Evolutionary conservation across 2,888 invertebrate species (phyloP).

Genomic region (Phortica okadai): DNA sequence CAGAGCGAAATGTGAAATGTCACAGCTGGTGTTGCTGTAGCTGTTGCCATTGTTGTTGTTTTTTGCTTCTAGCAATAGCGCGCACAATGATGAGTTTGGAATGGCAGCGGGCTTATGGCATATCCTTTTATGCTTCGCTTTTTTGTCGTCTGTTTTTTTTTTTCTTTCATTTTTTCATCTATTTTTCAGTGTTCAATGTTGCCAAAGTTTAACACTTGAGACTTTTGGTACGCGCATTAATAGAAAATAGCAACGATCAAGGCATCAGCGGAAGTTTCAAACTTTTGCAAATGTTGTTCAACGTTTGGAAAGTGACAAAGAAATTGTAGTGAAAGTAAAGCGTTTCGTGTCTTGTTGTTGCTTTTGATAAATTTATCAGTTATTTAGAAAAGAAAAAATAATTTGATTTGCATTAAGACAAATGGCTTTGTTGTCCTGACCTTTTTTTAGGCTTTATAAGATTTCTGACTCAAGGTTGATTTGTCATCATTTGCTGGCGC

Average conservation of each 20-base stretch:
- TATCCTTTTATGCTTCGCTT: constrained; percentile 13
- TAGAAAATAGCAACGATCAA: background rate
- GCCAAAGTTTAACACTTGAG: constrained; percentile 30
- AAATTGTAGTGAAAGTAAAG: too few species aligned
- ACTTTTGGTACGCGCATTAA: constrained; percentile 23
- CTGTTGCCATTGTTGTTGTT: background rate
- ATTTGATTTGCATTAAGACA: background rate
- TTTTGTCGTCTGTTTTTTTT: constrained; percentile 14
- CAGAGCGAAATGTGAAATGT: constrained; percentile 51
- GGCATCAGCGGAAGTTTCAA: constrained; percentile 7
- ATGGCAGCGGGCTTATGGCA: background rate
- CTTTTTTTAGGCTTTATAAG: too few species aligned
- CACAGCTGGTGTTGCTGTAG: constrained; percentile 50
- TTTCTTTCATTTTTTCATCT: background rate
- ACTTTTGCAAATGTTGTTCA: constrained; percentile 9
- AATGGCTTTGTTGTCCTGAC: too few species aligned
- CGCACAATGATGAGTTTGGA: background rate
- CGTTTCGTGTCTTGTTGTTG: background rate
- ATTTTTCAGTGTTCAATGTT: constrained; percentile 3
- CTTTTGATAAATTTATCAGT: background rate
- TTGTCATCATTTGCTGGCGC: too few species aligned
- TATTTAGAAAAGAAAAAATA: background rate
- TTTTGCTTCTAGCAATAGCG: background rate
- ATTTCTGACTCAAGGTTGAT: too few species aligned
- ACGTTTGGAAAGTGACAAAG: constrained; percentile 6